Conservation (phyloP, 64 coral and sea anemone genomes). For the Stichodactyla helianthus region DNA sequence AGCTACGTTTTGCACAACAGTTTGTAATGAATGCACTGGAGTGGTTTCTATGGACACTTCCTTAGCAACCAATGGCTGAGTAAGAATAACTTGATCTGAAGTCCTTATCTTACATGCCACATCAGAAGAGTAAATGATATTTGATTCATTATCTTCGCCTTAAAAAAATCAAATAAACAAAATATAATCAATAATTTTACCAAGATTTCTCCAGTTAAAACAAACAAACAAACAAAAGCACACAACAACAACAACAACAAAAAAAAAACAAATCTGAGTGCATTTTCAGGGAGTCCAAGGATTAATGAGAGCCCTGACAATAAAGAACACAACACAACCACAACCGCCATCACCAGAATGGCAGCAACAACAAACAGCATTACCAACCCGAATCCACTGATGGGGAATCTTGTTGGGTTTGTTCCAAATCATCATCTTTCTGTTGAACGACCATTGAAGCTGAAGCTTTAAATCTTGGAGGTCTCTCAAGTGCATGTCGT, state of each 20-base stretch:
- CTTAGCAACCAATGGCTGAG: slow-evolving; percentile 83
- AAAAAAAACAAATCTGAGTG: no score
- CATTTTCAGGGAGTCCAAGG: no score
- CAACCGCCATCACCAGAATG: no score
- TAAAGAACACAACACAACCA: no score
- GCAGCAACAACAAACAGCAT: no score
- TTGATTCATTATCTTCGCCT: slow-evolving; percentile 31
- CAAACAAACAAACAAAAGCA: no score
- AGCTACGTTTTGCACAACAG: slow-evolving; percentile 56
- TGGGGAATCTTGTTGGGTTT: neutral
- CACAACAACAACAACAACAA: no score
- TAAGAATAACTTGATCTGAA: slow-evolving; percentile 60
- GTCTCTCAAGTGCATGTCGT: slow-evolving; percentile 35
- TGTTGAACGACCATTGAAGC: slow-evolving; percentile 14
- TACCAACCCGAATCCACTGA: neutral
- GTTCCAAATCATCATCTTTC: slow-evolving; percentile 9
- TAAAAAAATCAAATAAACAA: neutral
- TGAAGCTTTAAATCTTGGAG: slow-evolving; percentile 17
- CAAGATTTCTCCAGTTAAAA: no score
- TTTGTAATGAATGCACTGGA: slow-evolving; percentile 52
- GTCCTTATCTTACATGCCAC: neutral
- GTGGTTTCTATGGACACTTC: slow-evolving; percentile 94
- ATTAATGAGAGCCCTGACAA: no score
- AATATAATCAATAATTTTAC: neutral
- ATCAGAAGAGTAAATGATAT: slow-evolving; percentile 6